Base-by-base conservation (phyloP, 2,888 invertebrate genomes). In the Micoletzkya japonica region DNA sequence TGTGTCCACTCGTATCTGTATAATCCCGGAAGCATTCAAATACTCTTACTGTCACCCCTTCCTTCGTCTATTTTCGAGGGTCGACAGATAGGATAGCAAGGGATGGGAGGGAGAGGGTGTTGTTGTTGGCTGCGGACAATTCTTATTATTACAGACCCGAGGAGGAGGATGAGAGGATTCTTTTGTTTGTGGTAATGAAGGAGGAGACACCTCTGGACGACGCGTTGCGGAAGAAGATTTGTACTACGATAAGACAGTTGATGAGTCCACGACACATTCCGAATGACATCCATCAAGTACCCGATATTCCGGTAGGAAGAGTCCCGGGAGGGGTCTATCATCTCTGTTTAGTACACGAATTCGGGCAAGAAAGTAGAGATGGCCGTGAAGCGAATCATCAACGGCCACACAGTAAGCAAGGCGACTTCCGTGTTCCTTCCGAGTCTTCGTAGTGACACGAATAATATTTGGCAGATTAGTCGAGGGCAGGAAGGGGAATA, bases 311-410 rank as follows among this genome's bases (percentile, higher is more conserved):
- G 60, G 87, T 79, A 54, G 61, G 72, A 20, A 44, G 20, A 44
- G 20, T 44, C 44, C 44, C 44, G 20, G 14, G 44, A 44, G 10
- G 44, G 14, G 44, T 14, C 20, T 44, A 14, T 44, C 44, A 44
- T 44, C 14, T 70, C 63, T 60, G 85, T 86, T 60, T 85, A 89
- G 88, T 89, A 90, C 82, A 89, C 89, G 28, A 87, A 88, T 71
- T 89, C 87, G 80, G 89, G 89, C 2, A 89, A 89, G 84, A 90
- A 90, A 78, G 89, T 90, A 36, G 89, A 89, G 82, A 86, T 89
- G 7, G 89, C 89, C 2, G 88, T 89, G 28, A 87, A 88, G 75
- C 87, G 88, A 75, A 86, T 88, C 10, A 85, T 89, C 34, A 85
- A 86, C 68, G 87, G 87, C 2, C 85, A 87, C 73, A 81, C 85